Evolutionary conservation across 1,140 invertebrate genomes (phyloP).

Genomic region (Conus betulinus): DNA sequence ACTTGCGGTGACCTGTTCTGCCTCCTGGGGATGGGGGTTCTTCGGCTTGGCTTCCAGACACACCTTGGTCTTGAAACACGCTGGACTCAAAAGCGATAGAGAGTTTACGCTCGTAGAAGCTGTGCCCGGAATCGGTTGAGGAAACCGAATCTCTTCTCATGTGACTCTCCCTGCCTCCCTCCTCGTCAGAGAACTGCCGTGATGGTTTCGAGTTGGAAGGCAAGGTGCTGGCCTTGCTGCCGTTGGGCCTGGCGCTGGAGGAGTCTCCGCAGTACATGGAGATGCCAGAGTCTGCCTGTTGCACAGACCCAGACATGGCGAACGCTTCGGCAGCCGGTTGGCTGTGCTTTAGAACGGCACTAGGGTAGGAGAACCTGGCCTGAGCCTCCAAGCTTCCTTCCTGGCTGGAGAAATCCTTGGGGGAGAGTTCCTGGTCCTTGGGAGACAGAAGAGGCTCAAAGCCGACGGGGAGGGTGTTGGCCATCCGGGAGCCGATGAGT

Average conservation of each 20-base stretch:
- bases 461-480: conserved; percentile 46
- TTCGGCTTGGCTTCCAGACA: background rate
- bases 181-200: background rate
- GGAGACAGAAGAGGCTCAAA: background rate
- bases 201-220: background rate
- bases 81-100: conserved; percentile 60
- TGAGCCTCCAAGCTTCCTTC: conserved; percentile 32
- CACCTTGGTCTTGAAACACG: conserved; percentile 40
- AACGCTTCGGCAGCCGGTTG: conserved; percentile 8
- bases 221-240: background rate
- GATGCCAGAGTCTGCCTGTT: conserved; percentile 60
- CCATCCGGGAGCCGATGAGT: conserved; percentile 55
- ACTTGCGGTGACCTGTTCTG: conserved; percentile 25
- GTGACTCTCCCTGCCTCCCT: background rate
- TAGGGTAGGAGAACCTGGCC: conserved; percentile 29
- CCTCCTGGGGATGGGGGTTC: background rate
- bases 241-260: background rate
- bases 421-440: conserved; percentile 1
- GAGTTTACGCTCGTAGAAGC: conserved; percentile 61
- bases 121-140: conserved; percentile 54
- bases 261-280: conserved; percentile 53
- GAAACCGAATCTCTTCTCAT: conserved; percentile 19
- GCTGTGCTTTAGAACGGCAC: background rate
- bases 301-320: conserved; percentile 19
- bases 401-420: conserved; percentile 32